Evolutionary conservation across 2,888 invertebrate species (phyloP), one percentile per base, ranked within the genome.

Genomic region (Meganola albula): DNA sequence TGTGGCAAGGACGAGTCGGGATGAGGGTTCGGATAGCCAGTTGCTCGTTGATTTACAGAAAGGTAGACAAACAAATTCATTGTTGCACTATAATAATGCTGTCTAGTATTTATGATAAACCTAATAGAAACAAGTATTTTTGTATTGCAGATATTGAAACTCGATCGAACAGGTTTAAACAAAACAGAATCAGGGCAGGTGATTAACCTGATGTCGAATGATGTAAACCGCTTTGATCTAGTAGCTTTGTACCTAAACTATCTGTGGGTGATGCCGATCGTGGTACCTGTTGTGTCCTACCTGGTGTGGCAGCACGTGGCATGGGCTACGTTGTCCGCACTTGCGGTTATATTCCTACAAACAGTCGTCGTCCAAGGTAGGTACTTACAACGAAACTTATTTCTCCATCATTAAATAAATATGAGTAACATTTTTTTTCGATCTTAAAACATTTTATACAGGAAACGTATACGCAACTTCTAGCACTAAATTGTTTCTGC

Each of bases 161-260:
- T 85, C 3, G 90, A 90, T 58, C 87, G 88, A 44, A 70, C 76
- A 1, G 89, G 91, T 0, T 58, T 91, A 44, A 87, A 84, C 28
- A 84, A 89, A 66, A 90, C 91, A 66, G 58, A 88, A 79, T 71
- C 92, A 48, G 95, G 95, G 0, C 92, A 94, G 71, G 90, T 96
- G 53, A 91, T 95, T 26, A 96, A 95, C 68, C 73, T 96, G 34
- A 87, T 96, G 77, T 94, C 95, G 0, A 95, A 95, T 56, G 96
- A 96, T 63, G 94, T 95, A 2, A 91, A 91, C 53, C 88, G 94
- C 43, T 94, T 95, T 64, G 95, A 95, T 62, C 73, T 90, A 69
- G 89, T 91, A 11, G 88, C 91, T 10, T 55, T 90, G 28, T 90
- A 90, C 60, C 70, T 94, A 8, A 93, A 94, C 71, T 94, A 91